These are phyloP conservation scores for Pluvialis apricaria DNA, from an alignment of 2,113 vertebrate genomes.

Conservation along the genomic window DNA sequence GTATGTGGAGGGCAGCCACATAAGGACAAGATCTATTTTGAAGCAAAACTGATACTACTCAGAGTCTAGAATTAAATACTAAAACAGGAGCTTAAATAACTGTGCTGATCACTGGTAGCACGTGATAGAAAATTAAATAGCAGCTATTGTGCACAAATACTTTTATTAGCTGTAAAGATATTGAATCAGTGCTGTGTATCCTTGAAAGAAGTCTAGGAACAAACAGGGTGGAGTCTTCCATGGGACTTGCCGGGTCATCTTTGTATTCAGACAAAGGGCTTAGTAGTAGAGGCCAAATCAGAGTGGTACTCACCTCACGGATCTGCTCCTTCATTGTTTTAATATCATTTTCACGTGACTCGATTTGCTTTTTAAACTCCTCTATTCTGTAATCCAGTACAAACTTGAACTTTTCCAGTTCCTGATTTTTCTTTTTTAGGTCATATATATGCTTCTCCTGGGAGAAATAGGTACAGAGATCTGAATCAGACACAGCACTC, in stretches of 20 bases:
- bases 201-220: background rate
- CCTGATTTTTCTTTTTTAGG: conserved; percentile 86
- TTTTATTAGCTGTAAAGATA: background rate
- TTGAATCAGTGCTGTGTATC: background rate
- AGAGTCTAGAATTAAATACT: background rate
- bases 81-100: background rate
- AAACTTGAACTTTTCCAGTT: conserved; percentile 86
- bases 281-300: background rate
- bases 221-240: background rate
- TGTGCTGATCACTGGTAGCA: background rate
- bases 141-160: background rate
- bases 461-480: background rate
- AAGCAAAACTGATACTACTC: background rate
- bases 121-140: background rate
- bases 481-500: background rate
- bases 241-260: background rate
- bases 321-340: conserved; percentile 82
- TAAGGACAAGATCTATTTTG: background rate
- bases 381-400: conserved; percentile 83
- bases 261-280: background rate
- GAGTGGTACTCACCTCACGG: conserved; percentile 71
- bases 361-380: conserved; percentile 83
- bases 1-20: background rate
- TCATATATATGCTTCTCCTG: conserved; percentile 85
- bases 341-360: conserved; percentile 82